A percentile compares a stretch with the other conserved stretches of the same genome.
These are phyloP conservation scores for Andrena haemorrhoa DNA, from an alignment of 2,888 invertebrate genomes.

Conservation along the genomic window DNA sequence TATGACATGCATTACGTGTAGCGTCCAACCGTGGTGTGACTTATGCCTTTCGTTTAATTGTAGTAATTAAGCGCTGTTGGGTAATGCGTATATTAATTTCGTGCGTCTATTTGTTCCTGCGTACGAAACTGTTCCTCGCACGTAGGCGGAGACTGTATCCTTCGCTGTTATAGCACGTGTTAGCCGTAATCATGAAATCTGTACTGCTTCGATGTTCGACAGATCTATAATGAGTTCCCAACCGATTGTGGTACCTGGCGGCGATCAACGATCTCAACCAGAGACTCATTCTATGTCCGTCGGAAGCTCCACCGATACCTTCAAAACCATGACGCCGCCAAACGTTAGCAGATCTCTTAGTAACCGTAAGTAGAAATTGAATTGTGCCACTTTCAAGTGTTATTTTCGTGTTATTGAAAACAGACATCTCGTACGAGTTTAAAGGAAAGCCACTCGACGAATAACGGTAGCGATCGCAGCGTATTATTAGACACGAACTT, in stretches of 20 bases:
- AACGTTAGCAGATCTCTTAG: slow-evolving; percentile 80
- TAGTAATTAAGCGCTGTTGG: background rate
- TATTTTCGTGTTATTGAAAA: slow-evolving; percentile 23
- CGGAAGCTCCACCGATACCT: slow-evolving; percentile 75
- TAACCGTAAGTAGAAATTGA: slow-evolving; percentile 78
- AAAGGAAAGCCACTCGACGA: background rate
- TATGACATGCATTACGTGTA: slow-evolving; percentile 22
- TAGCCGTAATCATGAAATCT: background rate
- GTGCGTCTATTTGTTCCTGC: background rate
- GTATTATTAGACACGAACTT: slow-evolving; percentile 14
- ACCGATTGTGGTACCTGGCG: slow-evolving; percentile 83
- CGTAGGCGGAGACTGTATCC: background rate
- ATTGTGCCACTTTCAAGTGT: background rate
- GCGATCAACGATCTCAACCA: slow-evolving; percentile 75
- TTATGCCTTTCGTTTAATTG: slow-evolving; percentile 6
- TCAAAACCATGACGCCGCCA: slow-evolving; percentile 80
- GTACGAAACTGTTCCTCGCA: background rate
- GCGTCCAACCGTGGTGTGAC: background rate
- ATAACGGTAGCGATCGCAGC: background rate
- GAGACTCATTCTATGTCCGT: slow-evolving; percentile 78
- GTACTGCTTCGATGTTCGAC: background rate
- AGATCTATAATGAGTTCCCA: slow-evolving; percentile 80
- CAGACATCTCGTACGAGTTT: slow-evolving; percentile 21
- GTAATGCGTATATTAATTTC: background rate
- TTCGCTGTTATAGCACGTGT: background rate